Evolutionary conservation across 2,797 vertebrate genomes (phyloP), one percentile per base, ranked within the genome.

Genomic region (Harpagifer antarcticus): DNA sequence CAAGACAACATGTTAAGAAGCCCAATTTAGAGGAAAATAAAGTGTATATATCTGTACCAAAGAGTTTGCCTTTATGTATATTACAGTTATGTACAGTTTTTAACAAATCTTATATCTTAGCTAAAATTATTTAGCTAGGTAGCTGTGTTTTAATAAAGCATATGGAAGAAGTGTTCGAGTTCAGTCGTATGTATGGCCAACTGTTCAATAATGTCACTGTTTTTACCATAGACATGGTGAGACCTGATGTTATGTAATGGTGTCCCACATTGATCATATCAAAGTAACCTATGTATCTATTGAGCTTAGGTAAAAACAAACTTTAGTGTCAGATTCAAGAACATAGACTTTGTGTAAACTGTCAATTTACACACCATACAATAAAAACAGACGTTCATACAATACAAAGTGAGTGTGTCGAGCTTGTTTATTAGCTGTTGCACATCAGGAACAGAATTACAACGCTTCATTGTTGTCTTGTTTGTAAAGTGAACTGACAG

Each of bases 51-150:
- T 94, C 88, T 94, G 93, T 95, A 95, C 94, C 95, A 95, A 95
- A 95, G 94, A 95, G 91, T 95, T 95, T 94, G 94, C 94, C 93
- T 95, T 94, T 94, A 93, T 95, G 93, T 95, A 95, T 94, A 95
- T 95, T 93, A 94, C 92, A 94, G 93, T 94, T 93, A 90, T 96
- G 95, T 95, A 95, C 94, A 95, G 94, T 95, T 96, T 96, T 94
- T 95, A 95, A 94, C 90, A 94, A 92, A 94, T 93, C 88, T 88
- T 94, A 93, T 95, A 94, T 94, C 93, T 92, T 93, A 92, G 92
- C 92, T 95, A 94, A 95, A 84, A 69, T 69, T 79, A 93, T 94
- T 94, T 94, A 94, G 94, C 91, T 92, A 89, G 92, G 86, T 94
- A 94, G 93, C 87, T 90, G 92, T 94, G 94, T 95, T 95, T 95